Evolutionary conservation across 2,113 vertebrate species (phyloP).

Genomic region (Limnothrissa miodon): DNA sequence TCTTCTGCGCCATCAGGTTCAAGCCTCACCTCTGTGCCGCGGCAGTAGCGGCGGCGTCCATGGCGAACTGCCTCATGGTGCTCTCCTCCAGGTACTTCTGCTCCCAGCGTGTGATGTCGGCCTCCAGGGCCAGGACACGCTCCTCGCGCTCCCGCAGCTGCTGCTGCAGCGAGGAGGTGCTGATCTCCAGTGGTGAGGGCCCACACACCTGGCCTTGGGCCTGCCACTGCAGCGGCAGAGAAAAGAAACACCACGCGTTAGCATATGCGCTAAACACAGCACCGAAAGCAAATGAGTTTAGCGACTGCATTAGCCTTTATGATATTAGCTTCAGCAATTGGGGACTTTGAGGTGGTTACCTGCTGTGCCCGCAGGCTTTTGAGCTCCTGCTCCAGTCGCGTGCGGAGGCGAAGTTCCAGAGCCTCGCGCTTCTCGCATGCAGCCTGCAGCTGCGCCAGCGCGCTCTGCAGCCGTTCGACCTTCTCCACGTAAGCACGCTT

Average conservation of each 20-base stretch:
- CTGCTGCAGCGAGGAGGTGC: slow-evolving; percentile 73
- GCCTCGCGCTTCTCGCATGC: slow-evolving; percentile 94
- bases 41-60: slow-evolving; percentile 93
- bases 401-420: slow-evolving; percentile 87
- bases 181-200: slow-evolving; percentile 60
- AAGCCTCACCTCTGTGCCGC: slow-evolving; percentile 83
- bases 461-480: slow-evolving; percentile 90
- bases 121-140: slow-evolving; percentile 89
- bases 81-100: slow-evolving; percentile 97
- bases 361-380: slow-evolving; percentile 90
- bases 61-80: slow-evolving; percentile 96
- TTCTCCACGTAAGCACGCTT: slow-evolving; percentile 94
- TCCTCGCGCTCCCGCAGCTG: slow-evolving; percentile 92
- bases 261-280: background rate
- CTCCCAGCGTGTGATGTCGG: slow-evolving; percentile 98
- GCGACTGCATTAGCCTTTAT: background rate
- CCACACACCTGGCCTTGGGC: slow-evolving; percentile 44
- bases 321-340: background rate
- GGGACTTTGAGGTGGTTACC: slow-evolving; percentile 64
- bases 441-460: slow-evolving; percentile 90
- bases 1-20: background rate
- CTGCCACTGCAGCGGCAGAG: slow-evolving; percentile 74
- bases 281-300: background rate
- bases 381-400: slow-evolving; percentile 91
- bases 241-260: background rate